Conservation (phyloP, 2,888 invertebrate genomes). For the Epiperipatus broadwayi region DNA sequence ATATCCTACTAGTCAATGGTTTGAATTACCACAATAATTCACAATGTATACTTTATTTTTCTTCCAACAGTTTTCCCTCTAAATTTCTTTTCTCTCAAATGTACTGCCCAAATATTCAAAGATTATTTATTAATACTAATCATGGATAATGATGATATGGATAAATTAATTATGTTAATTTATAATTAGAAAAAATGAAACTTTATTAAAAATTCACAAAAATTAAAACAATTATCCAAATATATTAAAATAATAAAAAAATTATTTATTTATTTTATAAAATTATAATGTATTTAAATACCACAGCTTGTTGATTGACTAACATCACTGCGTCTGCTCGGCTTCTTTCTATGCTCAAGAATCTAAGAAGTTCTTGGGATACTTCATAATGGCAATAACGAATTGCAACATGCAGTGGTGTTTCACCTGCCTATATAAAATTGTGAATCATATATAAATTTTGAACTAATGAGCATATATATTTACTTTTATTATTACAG, state of each 20-base stretch:
- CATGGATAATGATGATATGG: not conserved
- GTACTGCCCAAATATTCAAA: too few species aligned
- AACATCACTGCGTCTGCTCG: constrained; percentile 57
- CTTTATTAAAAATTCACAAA: constrained; percentile 8
- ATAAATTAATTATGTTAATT: not conserved
- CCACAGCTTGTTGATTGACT: constrained; percentile 63
- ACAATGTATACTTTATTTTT: too few species aligned
- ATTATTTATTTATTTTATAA: too few species aligned
- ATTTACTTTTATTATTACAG: too few species aligned
- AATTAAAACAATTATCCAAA: constrained; percentile 5
- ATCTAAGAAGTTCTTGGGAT: constrained; percentile 54
- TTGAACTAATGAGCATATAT: too few species aligned
- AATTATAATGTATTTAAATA: too few species aligned
- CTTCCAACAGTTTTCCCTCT: too few species aligned
- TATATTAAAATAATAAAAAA: not conserved
- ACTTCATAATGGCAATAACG: constrained; percentile 52
- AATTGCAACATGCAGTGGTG: constrained; percentile 83
- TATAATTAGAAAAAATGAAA: not conserved
- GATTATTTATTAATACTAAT: not conserved
- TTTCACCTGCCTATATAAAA: constrained; percentile 59
- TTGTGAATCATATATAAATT: too few species aligned
- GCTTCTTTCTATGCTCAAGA: constrained; percentile 23
- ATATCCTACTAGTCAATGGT: too few species aligned
- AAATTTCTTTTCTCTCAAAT: too few species aligned
- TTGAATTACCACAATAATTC: too few species aligned